Evolutionary conservation across 2,113 vertebrate genomes (phyloP).

Genomic region (Heterochromis multidens): DNA sequence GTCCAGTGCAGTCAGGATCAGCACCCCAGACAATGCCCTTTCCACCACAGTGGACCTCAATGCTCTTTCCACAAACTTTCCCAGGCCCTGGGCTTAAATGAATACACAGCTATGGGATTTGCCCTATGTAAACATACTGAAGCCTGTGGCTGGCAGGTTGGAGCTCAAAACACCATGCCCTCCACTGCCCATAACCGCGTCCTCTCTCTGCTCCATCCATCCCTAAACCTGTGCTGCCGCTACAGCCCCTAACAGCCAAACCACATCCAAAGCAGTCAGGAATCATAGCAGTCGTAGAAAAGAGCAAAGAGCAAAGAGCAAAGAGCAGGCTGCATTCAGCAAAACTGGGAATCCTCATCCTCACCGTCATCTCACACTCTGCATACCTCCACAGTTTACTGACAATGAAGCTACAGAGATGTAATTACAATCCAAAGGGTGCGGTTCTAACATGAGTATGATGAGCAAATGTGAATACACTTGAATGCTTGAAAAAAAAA

Average conservation of each 20-base stretch:
- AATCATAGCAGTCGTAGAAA: constrained; percentile 22
- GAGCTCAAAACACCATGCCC: constrained; percentile 5
- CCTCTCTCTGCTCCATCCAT: not conserved
- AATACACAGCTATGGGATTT: constrained; percentile 67
- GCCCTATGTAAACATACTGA: constrained; percentile 66
- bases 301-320: too few species aligned
- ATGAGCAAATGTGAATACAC: not conserved
- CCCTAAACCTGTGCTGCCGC: not conserved
- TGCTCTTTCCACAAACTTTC: constrained; percentile 76
- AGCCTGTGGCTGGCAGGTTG: constrained; percentile 45
- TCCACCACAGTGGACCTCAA: constrained; percentile 75
- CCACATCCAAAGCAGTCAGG: not conserved
- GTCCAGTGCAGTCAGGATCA: constrained; percentile 61
- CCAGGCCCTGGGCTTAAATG: constrained; percentile 75
- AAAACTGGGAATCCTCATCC: not conserved
- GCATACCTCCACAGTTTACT: not conserved
- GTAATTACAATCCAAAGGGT: not conserved
- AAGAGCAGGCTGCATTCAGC: not conserved
- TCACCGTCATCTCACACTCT: not conserved
- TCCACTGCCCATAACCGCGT: not conserved
- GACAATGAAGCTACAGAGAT: not conserved
- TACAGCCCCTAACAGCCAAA: constrained; percentile 3
- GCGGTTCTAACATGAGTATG: not conserved
- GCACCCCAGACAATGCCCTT: constrained; percentile 69
- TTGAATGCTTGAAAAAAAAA: not conserved